A percentile compares a stretch with the other conserved stretches of the same genome.
These are phyloP conservation scores for Myotis vivesi DNA, from an alignment of 2,797 vertebrate genomes.

Conservation along the genomic window DNA sequence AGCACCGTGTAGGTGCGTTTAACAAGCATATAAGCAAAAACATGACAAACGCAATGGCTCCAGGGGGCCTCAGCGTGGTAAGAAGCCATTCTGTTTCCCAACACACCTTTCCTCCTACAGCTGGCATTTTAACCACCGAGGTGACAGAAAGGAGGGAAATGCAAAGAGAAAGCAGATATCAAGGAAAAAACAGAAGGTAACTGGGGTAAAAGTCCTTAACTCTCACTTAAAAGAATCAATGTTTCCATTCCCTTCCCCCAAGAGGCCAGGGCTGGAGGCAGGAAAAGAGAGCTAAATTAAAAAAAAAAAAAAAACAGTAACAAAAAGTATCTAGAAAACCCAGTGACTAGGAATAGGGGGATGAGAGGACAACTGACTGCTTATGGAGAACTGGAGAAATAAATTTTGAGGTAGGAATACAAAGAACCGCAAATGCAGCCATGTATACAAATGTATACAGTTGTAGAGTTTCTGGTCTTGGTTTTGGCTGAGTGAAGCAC, in stretches of 20 bases:
- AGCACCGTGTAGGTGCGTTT: background rate
- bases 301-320: background rate
- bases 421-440: background rate
- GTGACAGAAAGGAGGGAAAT: slow-evolving; percentile 15
- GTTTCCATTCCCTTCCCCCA: background rate
- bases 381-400: background rate
- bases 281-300: slow-evolving; percentile 2
- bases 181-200: background rate
- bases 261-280: slow-evolving; percentile 11
- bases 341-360: background rate
- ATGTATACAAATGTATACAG: background rate
- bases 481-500: background rate
- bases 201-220: background rate
- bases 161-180: background rate
- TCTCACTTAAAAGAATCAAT: background rate
- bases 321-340: background rate
- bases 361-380: slow-evolving; percentile 50
- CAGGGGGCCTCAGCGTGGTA: background rate
- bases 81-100: slow-evolving; percentile 17
- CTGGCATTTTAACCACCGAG: background rate
- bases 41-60: background rate
- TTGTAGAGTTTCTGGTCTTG: background rate
- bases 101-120: background rate
- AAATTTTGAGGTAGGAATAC: background rate
- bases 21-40: background rate